phyloP scores from a whole-genome alignment of 2,797 vertebrate genomes.

The Sebastes diaconus region DNA sequence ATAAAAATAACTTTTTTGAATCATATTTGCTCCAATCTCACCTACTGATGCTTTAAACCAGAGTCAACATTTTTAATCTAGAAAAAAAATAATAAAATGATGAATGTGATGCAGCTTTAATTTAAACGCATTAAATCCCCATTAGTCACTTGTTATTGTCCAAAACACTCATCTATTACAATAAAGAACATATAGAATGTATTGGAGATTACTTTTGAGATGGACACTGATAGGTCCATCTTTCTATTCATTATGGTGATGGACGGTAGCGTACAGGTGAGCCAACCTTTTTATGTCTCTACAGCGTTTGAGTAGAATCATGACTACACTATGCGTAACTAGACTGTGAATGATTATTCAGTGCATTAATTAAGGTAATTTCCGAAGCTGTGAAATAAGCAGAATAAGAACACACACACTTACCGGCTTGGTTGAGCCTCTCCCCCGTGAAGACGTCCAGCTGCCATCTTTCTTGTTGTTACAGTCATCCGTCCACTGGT shows the following conservation, averaged over 20 bases:
- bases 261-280: not conserved
- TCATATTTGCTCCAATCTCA: too few species aligned
- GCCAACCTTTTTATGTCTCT: not conserved
- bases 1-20: too few species aligned
- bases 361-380: not conserved
- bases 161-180: not conserved
- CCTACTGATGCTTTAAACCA: not conserved
- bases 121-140: not conserved
- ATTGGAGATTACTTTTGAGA: not conserved
- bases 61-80: not conserved
- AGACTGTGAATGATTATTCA: not conserved
- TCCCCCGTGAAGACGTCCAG: slow-evolving; percentile 89
- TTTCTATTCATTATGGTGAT: not conserved
- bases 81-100: not conserved
- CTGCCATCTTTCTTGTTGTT: slow-evolving; percentile 88
- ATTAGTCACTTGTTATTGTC: not conserved
- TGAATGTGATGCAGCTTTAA: not conserved
- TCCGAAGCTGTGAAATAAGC: not conserved
- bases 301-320: not conserved
- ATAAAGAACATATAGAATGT: not conserved
- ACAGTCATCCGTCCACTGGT: slow-evolving; percentile 92
- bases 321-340: not conserved
- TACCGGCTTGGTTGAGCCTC: slow-evolving; percentile 82
- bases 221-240: not conserved
- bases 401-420: slow-evolving; percentile 32